A percentile compares a stretch with the other conserved stretches of the same genome.
These are phyloP conservation scores for Eupithecia pulchellata DNA, from an alignment of 2,888 invertebrate species.

Conservation along the genomic window DNA sequence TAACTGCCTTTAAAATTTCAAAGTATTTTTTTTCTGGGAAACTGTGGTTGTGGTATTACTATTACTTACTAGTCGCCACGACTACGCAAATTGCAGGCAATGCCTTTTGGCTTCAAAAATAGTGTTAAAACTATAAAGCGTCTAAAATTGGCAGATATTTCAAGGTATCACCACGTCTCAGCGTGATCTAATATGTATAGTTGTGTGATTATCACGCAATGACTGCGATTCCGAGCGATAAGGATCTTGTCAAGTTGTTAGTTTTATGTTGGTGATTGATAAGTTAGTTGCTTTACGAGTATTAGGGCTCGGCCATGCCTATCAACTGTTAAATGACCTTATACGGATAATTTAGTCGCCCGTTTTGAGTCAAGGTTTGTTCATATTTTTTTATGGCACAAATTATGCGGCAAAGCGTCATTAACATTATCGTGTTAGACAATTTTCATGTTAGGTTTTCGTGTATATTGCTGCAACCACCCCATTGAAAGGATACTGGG, in stretches of 20 bases:
- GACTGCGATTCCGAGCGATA: slow-evolving; percentile 19
- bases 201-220: slow-evolving; percentile 29
- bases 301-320: slow-evolving; percentile 21
- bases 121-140: background rate
- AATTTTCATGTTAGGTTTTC: background rate
- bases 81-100: background rate
- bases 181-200: background rate
- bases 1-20: background rate
- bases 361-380: slow-evolving; percentile 8
- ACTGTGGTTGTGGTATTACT: background rate
- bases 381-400: background rate
- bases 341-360: slow-evolving; percentile 21
- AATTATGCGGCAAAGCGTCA: background rate
- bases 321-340: slow-evolving; percentile 24
- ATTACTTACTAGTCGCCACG: background rate
- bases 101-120: slow-evolving; percentile 3
- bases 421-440: background rate
- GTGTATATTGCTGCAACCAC: background rate
- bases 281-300: slow-evolving; percentile 1
- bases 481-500: no score
- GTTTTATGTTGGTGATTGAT: slow-evolving; percentile 22
- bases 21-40: background rate
- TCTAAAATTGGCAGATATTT: background rate
- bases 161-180: background rate
- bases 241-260: slow-evolving; percentile 9